Conservation (phyloP, 2,113 vertebrate genomes). For the Cathartes aura region DNA sequence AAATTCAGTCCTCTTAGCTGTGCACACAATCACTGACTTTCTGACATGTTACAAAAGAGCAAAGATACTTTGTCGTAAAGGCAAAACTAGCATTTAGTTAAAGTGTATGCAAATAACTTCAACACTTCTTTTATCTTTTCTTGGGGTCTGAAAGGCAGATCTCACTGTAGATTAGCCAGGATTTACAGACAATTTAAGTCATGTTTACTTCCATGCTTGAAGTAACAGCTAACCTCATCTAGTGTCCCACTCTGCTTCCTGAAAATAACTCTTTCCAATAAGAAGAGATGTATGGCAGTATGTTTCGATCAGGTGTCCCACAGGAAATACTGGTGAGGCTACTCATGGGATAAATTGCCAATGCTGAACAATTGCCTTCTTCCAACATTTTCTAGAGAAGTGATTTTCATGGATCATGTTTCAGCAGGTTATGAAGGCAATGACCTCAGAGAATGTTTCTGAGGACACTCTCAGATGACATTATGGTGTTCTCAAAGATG, state of each 20-base stretch:
- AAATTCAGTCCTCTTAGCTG: background rate
- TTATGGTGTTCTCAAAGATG: background rate
- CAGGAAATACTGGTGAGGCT: background rate
- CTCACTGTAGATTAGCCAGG: background rate
- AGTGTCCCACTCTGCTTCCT: background rate
- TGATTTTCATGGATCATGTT: background rate
- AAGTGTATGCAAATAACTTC: slow-evolving; percentile 46
- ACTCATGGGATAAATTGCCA: background rate
- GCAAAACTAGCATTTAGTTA: slow-evolving; percentile 38
- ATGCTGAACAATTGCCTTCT: background rate
- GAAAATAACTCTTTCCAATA: background rate
- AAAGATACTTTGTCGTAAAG: slow-evolving; percentile 43
- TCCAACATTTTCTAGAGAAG: background rate
- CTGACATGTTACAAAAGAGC: background rate
- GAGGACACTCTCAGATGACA: background rate
- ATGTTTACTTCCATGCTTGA: background rate
- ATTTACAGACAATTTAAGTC: background rate
- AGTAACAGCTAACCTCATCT: background rate
- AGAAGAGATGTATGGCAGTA: background rate
- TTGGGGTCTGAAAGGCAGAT: background rate
- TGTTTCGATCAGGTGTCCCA: background rate
- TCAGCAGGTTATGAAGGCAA: background rate
- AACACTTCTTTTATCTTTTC: slow-evolving; percentile 48
- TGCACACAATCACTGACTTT: background rate
- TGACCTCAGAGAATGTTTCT: background rate